Evolutionary conservation across 1,140 invertebrate genomes (phyloP).

Genomic region (Frieseomelitta varia): DNA sequence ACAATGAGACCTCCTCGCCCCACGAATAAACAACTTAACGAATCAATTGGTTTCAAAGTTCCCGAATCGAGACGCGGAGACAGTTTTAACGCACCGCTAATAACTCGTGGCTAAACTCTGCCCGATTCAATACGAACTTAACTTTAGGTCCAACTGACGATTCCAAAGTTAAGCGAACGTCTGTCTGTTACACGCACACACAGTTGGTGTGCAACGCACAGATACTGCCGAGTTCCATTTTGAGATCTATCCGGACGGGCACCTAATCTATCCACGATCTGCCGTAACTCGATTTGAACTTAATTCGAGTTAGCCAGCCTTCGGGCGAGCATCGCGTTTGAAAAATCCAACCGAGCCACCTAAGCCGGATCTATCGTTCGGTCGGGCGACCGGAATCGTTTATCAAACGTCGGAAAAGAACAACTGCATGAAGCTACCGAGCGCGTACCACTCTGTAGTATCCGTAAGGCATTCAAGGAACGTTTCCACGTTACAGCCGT

Average conservation of each 20-base stretch:
- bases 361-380: constrained; percentile 12
- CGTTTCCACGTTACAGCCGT: constrained; percentile 22
- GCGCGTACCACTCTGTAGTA: neutral
- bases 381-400: neutral
- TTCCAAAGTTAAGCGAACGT: neutral
- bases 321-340: too few relatives aligned
- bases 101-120: neutral
- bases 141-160: neutral
- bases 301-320: neutral
- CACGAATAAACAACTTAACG: too few relatives aligned
- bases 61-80: too few relatives aligned
- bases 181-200: neutral
- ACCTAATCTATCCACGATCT: neutral
- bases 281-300: too few relatives aligned
- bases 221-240: neutral
- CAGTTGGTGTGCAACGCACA: too few relatives aligned
- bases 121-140: neutral
- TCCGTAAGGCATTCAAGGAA: constrained; percentile 16
- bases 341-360: neutral
- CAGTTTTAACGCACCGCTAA: neutral
- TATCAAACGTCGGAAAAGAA: constrained; percentile 15
- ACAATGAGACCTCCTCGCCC: too few relatives aligned
- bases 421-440: constrained; percentile 3
- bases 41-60: too few relatives aligned
- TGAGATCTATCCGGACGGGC: neutral